Percentiles rank a stretch among this genome's conserved stretches.
Conservation (phyloP, 2,888 invertebrate genomes). For the Dicyrtomina minuta region DNA sequence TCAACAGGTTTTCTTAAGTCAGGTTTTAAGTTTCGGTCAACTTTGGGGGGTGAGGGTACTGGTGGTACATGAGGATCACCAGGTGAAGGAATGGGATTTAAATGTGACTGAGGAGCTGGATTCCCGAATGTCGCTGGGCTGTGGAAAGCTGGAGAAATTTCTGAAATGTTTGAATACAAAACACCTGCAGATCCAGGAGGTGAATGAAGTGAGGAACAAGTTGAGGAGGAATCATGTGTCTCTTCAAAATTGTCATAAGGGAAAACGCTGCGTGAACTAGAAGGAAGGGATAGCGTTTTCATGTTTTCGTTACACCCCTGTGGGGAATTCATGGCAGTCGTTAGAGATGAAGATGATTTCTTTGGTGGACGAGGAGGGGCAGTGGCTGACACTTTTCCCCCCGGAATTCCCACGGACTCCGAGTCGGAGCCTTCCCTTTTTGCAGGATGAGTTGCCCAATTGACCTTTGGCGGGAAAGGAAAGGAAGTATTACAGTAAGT, state of each 20-base stretch:
- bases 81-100: slow-evolving; percentile 17
- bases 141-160: slow-evolving; percentile 18
- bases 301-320: slow-evolving; percentile 1
- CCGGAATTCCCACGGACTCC: slow-evolving; percentile 3
- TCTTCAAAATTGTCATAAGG: slow-evolving; percentile 49
- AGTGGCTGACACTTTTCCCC: background rate
- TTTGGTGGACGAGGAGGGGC: slow-evolving; percentile 52
- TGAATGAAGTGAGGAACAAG: slow-evolving; percentile 50
- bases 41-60: slow-evolving; percentile 44
- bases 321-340: background rate
- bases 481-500: slow-evolving; percentile 50
- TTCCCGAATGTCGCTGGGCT: slow-evolving; percentile 13
- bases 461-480: slow-evolving; percentile 53
- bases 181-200: slow-evolving; percentile 50
- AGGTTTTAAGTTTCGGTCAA: slow-evolving; percentile 51
- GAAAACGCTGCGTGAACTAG: slow-evolving; percentile 30
- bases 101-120: slow-evolving; percentile 7
- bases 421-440: slow-evolving; percentile 38
- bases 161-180: slow-evolving; percentile 35
- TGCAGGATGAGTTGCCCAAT: slow-evolving; percentile 52
- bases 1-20: slow-evolving; percentile 34
- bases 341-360: slow-evolving; percentile 36
- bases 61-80: background rate
- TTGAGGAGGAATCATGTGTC: slow-evolving; percentile 45
- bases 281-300: slow-evolving; percentile 27